These are phyloP conservation scores for Syritta pipiens DNA, from an alignment of 2,888 invertebrate genomes.

Conservation along the genomic window DNA sequence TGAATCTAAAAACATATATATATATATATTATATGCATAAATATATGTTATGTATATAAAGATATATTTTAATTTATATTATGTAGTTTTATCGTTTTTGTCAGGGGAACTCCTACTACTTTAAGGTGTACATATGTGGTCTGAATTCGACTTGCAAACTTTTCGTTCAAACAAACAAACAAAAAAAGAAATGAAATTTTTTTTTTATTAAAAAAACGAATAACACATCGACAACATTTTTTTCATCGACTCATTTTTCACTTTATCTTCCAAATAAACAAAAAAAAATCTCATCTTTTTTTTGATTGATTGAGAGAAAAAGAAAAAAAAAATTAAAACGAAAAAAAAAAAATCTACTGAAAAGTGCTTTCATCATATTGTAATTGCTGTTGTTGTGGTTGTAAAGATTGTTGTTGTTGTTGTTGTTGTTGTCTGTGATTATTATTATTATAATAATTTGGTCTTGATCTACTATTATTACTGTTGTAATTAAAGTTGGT, in stretches of 20 bases:
- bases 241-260: too few species aligned
- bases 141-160: conserved; percentile 12
- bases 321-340: conserved; percentile 17
- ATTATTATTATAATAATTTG: conserved; percentile 50
- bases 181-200: conserved; percentile 2
- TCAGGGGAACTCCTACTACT: conserved; percentile 15
- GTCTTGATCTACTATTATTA: conserved; percentile 67
- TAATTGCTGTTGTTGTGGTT: conserved; percentile 23
- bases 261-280: too few species aligned
- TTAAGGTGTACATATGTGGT: conserved; percentile 6
- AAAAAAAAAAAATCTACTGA: conserved; percentile 41
- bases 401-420: conserved; percentile 22
- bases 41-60: too few species aligned
- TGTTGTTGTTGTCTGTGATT: conserved; percentile 54
- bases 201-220: too few species aligned
- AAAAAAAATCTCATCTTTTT: too few species aligned
- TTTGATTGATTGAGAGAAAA: too few species aligned
- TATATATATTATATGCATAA: conserved; percentile 10
- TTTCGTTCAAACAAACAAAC: too few species aligned
- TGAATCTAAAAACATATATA: conserved; percentile 44
- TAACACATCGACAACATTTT: too few species aligned
- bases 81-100: conserved; percentile 34
- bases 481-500: conserved; percentile 55
- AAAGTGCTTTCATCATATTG: conserved; percentile 49
- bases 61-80: too few species aligned